These are phyloP conservation scores for Scelioninae gen. 2 DNA, from an alignment of 2,888 invertebrate genomes.

Conservation along the genomic window DNA sequence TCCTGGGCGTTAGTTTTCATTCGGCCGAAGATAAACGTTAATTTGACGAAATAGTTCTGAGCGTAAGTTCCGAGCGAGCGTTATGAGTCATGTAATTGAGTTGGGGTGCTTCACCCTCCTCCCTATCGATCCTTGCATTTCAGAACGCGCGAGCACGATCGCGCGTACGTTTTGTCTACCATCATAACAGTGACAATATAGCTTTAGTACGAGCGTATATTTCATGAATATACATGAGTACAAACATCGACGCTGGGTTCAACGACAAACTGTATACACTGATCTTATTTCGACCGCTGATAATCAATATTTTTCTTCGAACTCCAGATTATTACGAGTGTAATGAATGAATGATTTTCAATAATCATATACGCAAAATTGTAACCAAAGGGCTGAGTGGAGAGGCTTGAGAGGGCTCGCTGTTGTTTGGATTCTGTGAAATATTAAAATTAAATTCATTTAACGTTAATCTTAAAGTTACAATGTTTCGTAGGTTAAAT, in stretches of 20 bases:
- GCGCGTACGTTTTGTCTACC: conserved; percentile 41
- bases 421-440: no score
- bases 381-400: no score
- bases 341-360: no score
- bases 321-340: no score
- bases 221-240: background rate
- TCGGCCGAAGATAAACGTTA: conserved; percentile 26
- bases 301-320: no score
- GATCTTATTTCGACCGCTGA: no score
- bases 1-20: conserved; percentile 19
- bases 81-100: conserved; percentile 61
- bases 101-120: conserved; percentile 60
- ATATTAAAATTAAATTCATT: no score
- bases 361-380: no score
- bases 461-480: no score
- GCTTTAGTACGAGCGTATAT: conserved; percentile 10
- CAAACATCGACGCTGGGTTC: no score
- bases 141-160: conserved; percentile 34
- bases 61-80: conserved; percentile 40
- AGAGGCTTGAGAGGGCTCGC: no score
- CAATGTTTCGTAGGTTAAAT: no score
- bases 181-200: conserved; percentile 26
- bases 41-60: conserved; percentile 35
- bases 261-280: background rate
- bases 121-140: conserved; percentile 58